Base-by-base conservation (phyloP, 92 coral and sea anemone genomes). In the Phenganax subtilis region DNA sequence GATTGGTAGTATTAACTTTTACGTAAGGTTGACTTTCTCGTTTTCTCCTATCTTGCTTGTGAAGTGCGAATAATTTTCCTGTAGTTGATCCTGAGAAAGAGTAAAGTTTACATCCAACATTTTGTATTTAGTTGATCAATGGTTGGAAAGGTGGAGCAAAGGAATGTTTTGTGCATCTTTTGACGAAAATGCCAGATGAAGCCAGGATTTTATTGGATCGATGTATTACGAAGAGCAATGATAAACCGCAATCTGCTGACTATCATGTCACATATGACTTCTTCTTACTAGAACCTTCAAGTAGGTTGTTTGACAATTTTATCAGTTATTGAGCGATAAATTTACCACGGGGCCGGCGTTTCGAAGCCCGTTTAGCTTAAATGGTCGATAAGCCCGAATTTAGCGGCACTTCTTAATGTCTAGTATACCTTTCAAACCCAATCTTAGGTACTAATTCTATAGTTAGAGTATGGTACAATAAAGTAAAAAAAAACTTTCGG, bases 201-300 rank as follows among this genome's bases (percentile, higher is more conserved):
- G 53, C 73, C 54, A 68, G 29, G 73, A 68, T 68, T 10, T 11
- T 68, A n/a, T 68, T 68, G 11, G 73, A 68, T 68, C 73, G 53
- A 17, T 68, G 73, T 68, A 12, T 68, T 53, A 52, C 29, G 16
- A 68, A 68, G 73, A 29, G 73, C 53, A 53, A 67, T 27, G 72
- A 67, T 31, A 67, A 67, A 68, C 73, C 54, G 12, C 73, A 68
- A 2, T 68, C 73, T 29, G 0, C 16, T 12, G 73, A 68, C 73
- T 68, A 68, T 27, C 37, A 68, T 11, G n/a, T 68, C 6, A 68
- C 52, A 37, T 68, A 68, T 17, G 73, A 68, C 16, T 68, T 68
- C 53, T 68, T 68, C 53, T 37, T 68, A 25, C 54, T 68, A 10
- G 73, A 68, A 10, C 73, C 73, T 14, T 30, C 73, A 28, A 52